These are phyloP conservation scores for Leptodactylus fuscus DNA, from an alignment of 2,113 vertebrate species.

Conservation along the genomic window DNA sequence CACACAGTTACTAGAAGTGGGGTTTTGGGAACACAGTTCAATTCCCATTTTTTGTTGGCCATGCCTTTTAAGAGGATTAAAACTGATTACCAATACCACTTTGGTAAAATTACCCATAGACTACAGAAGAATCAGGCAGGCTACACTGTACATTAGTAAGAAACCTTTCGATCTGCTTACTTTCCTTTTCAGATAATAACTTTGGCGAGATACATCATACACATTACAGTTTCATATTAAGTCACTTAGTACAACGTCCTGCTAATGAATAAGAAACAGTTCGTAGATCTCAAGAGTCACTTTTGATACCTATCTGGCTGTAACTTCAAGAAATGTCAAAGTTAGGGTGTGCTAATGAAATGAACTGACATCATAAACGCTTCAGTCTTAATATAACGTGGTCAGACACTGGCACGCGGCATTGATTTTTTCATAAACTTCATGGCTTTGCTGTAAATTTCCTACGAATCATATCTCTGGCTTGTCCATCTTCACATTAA, in stretches of 20 bases:
- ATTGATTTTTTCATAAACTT: conserved; percentile 59
- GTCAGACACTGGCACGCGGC: conserved; percentile 37
- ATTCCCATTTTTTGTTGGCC: background rate
- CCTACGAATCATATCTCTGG: conserved; percentile 40
- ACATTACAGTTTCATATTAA: background rate
- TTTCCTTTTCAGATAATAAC: background rate
- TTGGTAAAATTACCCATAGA: background rate
- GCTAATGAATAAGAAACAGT: background rate
- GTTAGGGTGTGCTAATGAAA: conserved; percentile 34
- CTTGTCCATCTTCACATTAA: conserved; percentile 43
- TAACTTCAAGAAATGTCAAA: conserved; percentile 32
- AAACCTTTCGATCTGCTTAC: background rate
- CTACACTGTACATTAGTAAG: background rate
- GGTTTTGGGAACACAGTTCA: background rate
- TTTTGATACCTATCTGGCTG: conserved; percentile 15
- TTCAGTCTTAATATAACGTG: conserved; percentile 52
- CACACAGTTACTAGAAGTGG: background rate
- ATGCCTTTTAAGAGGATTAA: background rate
- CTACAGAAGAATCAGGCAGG: background rate
- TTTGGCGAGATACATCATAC: background rate
- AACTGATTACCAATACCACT: background rate
- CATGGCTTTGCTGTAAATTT: conserved; percentile 52
- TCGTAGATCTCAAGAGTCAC: background rate
- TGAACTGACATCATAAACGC: conserved; percentile 52
- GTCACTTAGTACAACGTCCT: conserved; percentile 7